A percentile compares a stretch with the other conserved stretches of the same genome.
Conservation (phyloP, 2,888 invertebrate genomes). For the Ischnus inquisitorius region DNA sequence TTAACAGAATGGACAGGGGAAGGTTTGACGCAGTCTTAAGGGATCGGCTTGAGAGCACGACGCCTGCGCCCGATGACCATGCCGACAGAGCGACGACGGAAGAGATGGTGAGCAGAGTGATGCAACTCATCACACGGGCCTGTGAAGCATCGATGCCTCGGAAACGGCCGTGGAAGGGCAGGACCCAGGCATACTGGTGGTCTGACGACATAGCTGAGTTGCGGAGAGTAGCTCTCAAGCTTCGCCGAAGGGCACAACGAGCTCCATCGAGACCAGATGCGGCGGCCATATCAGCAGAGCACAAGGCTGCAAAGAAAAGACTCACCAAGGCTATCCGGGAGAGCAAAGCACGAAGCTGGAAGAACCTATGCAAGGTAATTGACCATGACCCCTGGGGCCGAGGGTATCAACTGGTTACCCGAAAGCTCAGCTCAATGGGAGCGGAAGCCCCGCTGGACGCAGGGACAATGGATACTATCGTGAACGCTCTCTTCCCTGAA, state of each 20-base stretch:
- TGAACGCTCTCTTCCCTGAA: slow-evolving; percentile 53
- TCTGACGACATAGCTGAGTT: slow-evolving; percentile 65
- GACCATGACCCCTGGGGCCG: slow-evolving; percentile 67
- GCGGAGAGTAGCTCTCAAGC: slow-evolving; percentile 43
- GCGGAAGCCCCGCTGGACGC: neutral
- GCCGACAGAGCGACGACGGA: neutral
- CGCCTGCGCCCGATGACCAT: too few species aligned
- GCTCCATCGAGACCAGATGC: neutral
- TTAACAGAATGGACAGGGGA: neutral
- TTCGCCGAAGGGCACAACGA: slow-evolving; percentile 53
- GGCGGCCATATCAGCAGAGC: neutral
- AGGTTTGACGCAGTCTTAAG: slow-evolving; percentile 8
- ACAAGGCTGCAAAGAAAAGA: slow-evolving; percentile 15
- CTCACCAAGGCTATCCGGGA: slow-evolving; percentile 21
- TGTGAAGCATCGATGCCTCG: neutral
- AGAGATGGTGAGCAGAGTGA: neutral
- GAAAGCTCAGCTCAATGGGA: slow-evolving; percentile 24
- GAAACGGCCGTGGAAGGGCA: neutral
- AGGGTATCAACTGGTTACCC: slow-evolving; percentile 70
- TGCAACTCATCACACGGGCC: neutral
- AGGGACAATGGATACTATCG: slow-evolving; percentile 10
- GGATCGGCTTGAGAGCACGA: neutral
- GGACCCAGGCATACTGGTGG: slow-evolving; percentile 69
- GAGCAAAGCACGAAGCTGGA: slow-evolving; percentile 69
- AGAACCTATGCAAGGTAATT: slow-evolving; percentile 64